Percentiles rank a stretch among this genome's conserved stretches.
These are phyloP conservation scores for Thunnus maccoyii DNA, from an alignment of 2,113 vertebrate genomes.

Conservation along the genomic window DNA sequence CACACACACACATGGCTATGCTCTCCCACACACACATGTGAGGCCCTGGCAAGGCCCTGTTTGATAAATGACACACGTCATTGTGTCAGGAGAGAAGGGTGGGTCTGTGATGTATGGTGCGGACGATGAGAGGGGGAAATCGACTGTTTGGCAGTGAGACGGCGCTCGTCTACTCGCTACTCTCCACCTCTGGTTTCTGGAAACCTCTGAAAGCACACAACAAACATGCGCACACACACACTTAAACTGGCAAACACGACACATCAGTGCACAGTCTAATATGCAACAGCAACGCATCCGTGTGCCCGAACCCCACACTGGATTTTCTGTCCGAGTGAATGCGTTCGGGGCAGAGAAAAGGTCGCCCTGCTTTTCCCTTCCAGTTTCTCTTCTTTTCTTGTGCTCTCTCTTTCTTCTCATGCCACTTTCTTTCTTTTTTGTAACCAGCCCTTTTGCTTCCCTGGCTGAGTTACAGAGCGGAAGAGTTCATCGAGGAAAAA, in stretches of 20 bases:
- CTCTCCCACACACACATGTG: slow-evolving; percentile 52
- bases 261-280: slow-evolving; percentile 16
- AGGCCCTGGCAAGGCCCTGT: slow-evolving; percentile 88
- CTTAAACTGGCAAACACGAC: slow-evolving; percentile 18
- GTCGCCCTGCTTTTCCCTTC: slow-evolving; percentile 23
- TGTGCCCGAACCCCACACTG: not conserved
- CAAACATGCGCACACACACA: not conserved
- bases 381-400: slow-evolving; percentile 20
- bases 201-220: slow-evolving; percentile 34
- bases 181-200: slow-evolving; percentile 57
- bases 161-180: slow-evolving; percentile 71
- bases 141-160: slow-evolving; percentile 95
- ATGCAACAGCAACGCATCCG: not conserved
- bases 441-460: slow-evolving; percentile 31
- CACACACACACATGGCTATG: slow-evolving; percentile 68
- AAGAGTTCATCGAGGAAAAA: slow-evolving; percentile 62
- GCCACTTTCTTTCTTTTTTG: slow-evolving; percentile 25
- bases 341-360: slow-evolving; percentile 13
- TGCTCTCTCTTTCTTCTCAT: slow-evolving; percentile 63
- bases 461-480: slow-evolving; percentile 50
- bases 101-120: slow-evolving; percentile 97
- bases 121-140: slow-evolving; percentile 98
- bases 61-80: slow-evolving; percentile 99
- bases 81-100: slow-evolving; percentile 97
- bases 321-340: slow-evolving; percentile 11